Conservation (phyloP, 1,140 invertebrate species). For the Hyposmocoma kahamanoa region DNA sequence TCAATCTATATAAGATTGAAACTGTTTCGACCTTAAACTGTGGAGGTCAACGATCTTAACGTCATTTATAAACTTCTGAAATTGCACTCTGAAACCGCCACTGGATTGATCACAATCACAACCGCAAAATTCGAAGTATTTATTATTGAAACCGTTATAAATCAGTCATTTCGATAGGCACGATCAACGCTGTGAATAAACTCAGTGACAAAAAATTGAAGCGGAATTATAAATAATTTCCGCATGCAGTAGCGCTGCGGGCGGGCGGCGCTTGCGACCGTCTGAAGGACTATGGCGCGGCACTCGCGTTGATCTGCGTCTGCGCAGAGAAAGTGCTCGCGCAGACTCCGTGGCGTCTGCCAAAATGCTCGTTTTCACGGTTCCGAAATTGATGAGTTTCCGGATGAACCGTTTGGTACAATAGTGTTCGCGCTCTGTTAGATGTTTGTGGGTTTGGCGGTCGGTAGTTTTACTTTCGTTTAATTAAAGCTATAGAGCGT, state of each 20-base stretch:
- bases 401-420: slow-evolving; percentile 41
- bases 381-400: slow-evolving; percentile 63
- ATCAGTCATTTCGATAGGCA: background rate
- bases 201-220: background rate
- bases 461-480: too few relatives aligned
- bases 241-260: slow-evolving; percentile 2
- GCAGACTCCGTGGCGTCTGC: slow-evolving; percentile 67
- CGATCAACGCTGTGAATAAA: too few relatives aligned
- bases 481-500: too few relatives aligned
- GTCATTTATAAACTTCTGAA: slow-evolving; percentile 22
- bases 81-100: slow-evolving; percentile 3
- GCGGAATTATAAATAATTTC: background rate
- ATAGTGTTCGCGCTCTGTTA: slow-evolving; percentile 31
- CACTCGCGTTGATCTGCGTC: slow-evolving; percentile 29
- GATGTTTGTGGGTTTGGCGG: background rate
- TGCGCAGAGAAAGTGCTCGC: slow-evolving; percentile 66
- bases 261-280: slow-evolving; percentile 43
- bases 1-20: too few relatives aligned
- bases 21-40: too few relatives aligned
- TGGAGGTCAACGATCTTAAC: slow-evolving; percentile 20
- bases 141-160: background rate
- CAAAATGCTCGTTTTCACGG: slow-evolving; percentile 64
- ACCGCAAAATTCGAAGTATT: background rate
- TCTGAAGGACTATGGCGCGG: slow-evolving; percentile 45
- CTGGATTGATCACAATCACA: background rate